phyloP scores from a whole-genome alignment of 1,140 invertebrate genomes.

The Arion vulgaris region DNA sequence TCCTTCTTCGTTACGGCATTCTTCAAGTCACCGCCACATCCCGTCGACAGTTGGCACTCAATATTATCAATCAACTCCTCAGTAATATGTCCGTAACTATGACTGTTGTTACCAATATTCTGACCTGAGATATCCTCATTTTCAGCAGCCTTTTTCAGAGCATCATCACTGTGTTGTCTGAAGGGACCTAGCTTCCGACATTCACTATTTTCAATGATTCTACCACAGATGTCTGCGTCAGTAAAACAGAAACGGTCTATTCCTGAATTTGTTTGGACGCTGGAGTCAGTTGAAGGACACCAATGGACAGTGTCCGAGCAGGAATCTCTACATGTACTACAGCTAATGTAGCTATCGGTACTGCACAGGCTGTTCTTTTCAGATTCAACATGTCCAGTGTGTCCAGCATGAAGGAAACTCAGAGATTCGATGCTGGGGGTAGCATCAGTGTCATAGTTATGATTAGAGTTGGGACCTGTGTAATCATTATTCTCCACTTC shows the following conservation, averaged over 20 bases:
- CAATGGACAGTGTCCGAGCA: constrained; percentile 4
- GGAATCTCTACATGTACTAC: constrained; percentile 20
- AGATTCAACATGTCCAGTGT: background rate
- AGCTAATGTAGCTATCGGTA: constrained; percentile 21
- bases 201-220: background rate
- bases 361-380: background rate
- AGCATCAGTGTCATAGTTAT: background rate
- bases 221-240: background rate
- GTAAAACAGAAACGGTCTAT: background rate
- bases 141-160: background rate
- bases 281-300: background rate
- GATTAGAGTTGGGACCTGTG: background rate
- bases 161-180: background rate
- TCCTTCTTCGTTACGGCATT: background rate
- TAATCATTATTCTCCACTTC: background rate
- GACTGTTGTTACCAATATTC: background rate
- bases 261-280: background rate
- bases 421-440: constrained; percentile 33
- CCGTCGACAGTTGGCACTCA: background rate
- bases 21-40: background rate
- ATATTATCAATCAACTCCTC: background rate
- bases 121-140: background rate
- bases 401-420: background rate
- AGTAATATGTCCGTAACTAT: background rate
- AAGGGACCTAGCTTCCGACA: constrained; percentile 4